Conservation (phyloP, 2,797 vertebrate genomes). For the Adelosebastes latens region DNA sequence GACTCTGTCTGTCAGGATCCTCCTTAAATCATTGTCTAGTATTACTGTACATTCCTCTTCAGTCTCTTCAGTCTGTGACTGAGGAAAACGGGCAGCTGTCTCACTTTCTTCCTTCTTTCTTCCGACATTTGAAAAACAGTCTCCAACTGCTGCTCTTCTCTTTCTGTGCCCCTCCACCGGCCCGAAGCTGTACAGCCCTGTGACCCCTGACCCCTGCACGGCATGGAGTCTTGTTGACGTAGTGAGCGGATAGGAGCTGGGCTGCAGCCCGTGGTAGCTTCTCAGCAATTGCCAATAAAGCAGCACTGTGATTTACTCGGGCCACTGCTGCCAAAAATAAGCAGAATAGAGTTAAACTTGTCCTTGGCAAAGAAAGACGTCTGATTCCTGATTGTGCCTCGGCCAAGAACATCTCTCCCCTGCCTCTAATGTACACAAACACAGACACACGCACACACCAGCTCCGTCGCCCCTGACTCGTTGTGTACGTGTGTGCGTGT, state of each 20-base stretch:
- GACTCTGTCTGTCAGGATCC: slow-evolving; percentile 12
- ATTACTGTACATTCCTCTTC: slow-evolving; percentile 38
- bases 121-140: slow-evolving; percentile 23
- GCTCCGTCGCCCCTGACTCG: slow-evolving; percentile 36
- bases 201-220: slow-evolving; percentile 44
- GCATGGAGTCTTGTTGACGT: slow-evolving; percentile 43
- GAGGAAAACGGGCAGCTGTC: slow-evolving; percentile 38
- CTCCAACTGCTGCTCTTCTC: slow-evolving; percentile 24
- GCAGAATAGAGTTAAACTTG: slow-evolving; percentile 79
- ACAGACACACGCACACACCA: slow-evolving; percentile 43
- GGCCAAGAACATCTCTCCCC: slow-evolving; percentile 79
- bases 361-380: slow-evolving; percentile 75
- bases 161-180: slow-evolving; percentile 15
- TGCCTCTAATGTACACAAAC: slow-evolving; percentile 69
- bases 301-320: slow-evolving; percentile 65
- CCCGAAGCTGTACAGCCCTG: not conserved
- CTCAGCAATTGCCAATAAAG: slow-evolving; percentile 58
- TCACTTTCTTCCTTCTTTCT: slow-evolving; percentile 2
- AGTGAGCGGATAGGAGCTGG: slow-evolving; percentile 35
- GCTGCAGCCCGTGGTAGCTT: slow-evolving; percentile 39
- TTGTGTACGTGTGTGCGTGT: slow-evolving; percentile 34
- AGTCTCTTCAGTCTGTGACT: slow-evolving; percentile 12
- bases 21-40: slow-evolving; percentile 32
- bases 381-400: slow-evolving; percentile 75
- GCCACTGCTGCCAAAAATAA: slow-evolving; percentile 74